These are phyloP conservation scores for Oncopeltus fasciatus DNA, from an alignment of 1,140 invertebrate genomes.

Conservation along the genomic window DNA sequence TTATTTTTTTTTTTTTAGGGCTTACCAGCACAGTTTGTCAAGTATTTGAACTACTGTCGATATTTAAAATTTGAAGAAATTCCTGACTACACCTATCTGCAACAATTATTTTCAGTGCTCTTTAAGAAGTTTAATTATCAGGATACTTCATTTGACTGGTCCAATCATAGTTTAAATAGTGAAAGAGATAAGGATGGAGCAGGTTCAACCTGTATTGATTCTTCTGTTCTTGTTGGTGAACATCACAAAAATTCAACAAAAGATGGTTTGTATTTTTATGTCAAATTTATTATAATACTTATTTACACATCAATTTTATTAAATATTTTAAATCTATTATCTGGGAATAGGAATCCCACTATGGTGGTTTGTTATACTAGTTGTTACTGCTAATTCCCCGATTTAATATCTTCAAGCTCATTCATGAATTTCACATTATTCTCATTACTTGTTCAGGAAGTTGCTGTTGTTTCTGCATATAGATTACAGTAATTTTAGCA, in stretches of 20 bases:
- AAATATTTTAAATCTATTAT: too few relatives aligned
- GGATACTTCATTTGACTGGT: constrained; percentile 99
- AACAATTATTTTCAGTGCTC: constrained; percentile 92
- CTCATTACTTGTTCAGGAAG: too few relatives aligned
- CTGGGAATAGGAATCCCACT: too few relatives aligned
- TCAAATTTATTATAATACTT: too few relatives aligned
- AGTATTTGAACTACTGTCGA: constrained; percentile 96
- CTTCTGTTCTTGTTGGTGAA: neutral
- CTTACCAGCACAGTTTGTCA: constrained; percentile 91
- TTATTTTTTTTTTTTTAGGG: constrained; percentile 41
- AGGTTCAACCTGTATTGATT: neutral
- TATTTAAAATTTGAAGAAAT: constrained; percentile 89
- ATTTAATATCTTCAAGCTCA: too few relatives aligned
- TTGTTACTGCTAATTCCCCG: too few relatives aligned
- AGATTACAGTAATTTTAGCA: too few relatives aligned
- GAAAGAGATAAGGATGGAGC: constrained; percentile 24
- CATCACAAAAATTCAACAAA: neutral
- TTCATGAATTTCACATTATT: too few relatives aligned
- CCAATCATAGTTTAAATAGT: constrained; percentile 89
- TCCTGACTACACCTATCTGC: constrained; percentile 96
- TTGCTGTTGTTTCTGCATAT: too few relatives aligned
- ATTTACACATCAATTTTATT: too few relatives aligned
- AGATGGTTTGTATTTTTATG: too few relatives aligned
- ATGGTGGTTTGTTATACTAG: too few relatives aligned
- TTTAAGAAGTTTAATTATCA: constrained; percentile 98